Evolutionary conservation across 2,113 vertebrate species (phyloP).

Genomic region (Atlantisia rogersi): DNA sequence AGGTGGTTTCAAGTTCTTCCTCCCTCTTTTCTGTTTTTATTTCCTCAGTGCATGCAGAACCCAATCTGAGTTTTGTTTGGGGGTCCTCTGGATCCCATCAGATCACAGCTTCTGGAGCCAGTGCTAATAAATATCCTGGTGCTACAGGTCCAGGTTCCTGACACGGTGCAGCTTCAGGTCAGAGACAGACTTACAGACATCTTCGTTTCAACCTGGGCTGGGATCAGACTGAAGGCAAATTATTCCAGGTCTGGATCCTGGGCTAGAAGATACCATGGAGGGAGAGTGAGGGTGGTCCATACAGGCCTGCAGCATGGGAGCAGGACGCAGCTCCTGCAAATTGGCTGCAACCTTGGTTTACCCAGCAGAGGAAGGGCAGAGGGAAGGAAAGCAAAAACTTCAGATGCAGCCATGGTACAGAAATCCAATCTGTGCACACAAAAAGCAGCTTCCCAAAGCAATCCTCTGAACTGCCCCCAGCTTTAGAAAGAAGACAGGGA

Average conservation of each 20-base stretch:
- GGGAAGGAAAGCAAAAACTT: neutral
- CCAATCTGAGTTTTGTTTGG: neutral
- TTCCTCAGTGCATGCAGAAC: neutral
- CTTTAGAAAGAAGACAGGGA: neutral
- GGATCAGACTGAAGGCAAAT: neutral
- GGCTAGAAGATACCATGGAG: neutral
- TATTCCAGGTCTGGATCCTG: neutral
- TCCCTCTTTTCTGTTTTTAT: neutral
- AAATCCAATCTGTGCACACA: neutral
- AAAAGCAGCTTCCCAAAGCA: neutral
- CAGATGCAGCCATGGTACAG: no score
- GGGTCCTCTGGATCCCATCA: conserved; percentile 7
- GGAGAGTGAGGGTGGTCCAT: neutral
- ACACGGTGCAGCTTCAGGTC: neutral
- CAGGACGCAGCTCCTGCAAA: neutral
- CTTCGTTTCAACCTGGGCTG: accelerated
- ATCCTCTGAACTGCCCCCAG: neutral
- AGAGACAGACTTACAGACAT: neutral
- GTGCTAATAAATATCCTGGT: neutral
- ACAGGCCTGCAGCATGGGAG: accelerated
- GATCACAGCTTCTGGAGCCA: neutral
- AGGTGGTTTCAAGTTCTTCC: neutral
- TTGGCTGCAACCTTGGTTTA: neutral
- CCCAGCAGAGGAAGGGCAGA: accelerated
- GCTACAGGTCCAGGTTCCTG: neutral